phyloP scores from a whole-genome alignment of 2,888 invertebrate species.

The Patella depressa region DNA sequence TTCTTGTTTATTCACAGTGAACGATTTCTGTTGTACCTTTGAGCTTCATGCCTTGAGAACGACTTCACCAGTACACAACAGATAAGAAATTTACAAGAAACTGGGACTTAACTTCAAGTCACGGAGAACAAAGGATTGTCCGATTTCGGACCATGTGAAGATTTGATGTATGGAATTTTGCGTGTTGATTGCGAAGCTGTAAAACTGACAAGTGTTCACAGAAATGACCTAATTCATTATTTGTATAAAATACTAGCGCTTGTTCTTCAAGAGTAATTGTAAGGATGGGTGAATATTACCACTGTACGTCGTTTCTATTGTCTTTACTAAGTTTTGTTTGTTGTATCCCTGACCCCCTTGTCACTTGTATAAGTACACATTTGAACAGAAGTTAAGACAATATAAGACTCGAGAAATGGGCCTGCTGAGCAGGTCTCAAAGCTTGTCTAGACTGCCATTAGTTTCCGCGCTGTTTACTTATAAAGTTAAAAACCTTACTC shows the following conservation, averaged over 20 bases:
- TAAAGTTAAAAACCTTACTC: neutral
- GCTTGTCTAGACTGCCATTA: slow-evolving; percentile 6
- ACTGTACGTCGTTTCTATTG: neutral
- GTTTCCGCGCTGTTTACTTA: slow-evolving; percentile 3
- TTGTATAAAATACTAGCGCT: neutral
- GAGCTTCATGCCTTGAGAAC: too few species aligned
- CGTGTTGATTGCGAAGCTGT: too few species aligned
- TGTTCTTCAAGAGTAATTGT: slow-evolving; percentile 7
- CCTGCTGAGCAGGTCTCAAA: neutral
- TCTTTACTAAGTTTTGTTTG: slow-evolving; percentile 5
- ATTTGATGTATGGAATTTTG: too few species aligned
- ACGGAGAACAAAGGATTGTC: too few species aligned
- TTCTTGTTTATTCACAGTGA: too few species aligned
- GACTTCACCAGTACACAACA: too few species aligned
- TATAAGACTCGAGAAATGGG: slow-evolving; percentile 4
- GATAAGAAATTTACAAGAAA: too few species aligned
- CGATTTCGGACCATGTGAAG: too few species aligned
- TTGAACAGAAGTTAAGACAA: slow-evolving; percentile 8
- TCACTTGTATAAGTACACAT: slow-evolving; percentile 10
- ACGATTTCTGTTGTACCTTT: too few species aligned
- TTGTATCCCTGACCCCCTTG: slow-evolving; percentile 2
- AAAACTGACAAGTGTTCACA: neutral
- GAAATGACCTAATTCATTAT: slow-evolving; percentile 4
- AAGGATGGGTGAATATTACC: slow-evolving; percentile 2
- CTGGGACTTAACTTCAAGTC: too few species aligned